Conservation (phyloP, 2,113 vertebrate species). For the Puffinus mauretanicus region DNA sequence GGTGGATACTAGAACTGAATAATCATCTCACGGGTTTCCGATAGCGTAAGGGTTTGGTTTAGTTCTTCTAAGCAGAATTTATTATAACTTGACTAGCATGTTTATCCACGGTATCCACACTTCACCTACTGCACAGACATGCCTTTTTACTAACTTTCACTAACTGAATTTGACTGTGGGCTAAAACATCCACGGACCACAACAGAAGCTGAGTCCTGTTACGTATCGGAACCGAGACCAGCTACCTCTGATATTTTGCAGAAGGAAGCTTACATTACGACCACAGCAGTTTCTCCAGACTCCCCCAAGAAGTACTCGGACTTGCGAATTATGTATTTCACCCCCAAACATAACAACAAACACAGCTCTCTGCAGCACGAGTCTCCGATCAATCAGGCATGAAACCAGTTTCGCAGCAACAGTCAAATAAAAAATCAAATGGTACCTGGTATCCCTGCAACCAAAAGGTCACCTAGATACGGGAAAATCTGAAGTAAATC, state of each 20-base stretch:
- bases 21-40: neutral
- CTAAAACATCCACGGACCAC: neutral
- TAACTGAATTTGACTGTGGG: neutral
- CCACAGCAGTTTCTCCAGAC: neutral
- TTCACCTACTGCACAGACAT: neutral
- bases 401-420: slow-evolving; percentile 31
- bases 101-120: neutral
- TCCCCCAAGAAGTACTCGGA: neutral
- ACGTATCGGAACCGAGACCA: fast-evolving
- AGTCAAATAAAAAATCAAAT: neutral
- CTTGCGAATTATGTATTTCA: neutral
- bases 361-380: neutral
- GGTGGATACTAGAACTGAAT: neutral
- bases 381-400: neutral
- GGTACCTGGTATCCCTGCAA: slow-evolving; percentile 51
- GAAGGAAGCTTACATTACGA: neutral
- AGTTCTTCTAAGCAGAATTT: neutral
- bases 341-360: slow-evolving; percentile 8
- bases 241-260: neutral
- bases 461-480: slow-evolving; percentile 43
- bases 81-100: neutral
- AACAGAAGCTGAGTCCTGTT: neutral
- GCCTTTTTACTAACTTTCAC: neutral
- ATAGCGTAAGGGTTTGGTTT: neutral
- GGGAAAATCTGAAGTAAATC: neutral